Percentiles rank a stretch among this genome's conserved stretches.
These are phyloP conservation scores for Drosophila micromelanica DNA, from an alignment of 1,140 invertebrate genomes.

Conservation along the genomic window DNA sequence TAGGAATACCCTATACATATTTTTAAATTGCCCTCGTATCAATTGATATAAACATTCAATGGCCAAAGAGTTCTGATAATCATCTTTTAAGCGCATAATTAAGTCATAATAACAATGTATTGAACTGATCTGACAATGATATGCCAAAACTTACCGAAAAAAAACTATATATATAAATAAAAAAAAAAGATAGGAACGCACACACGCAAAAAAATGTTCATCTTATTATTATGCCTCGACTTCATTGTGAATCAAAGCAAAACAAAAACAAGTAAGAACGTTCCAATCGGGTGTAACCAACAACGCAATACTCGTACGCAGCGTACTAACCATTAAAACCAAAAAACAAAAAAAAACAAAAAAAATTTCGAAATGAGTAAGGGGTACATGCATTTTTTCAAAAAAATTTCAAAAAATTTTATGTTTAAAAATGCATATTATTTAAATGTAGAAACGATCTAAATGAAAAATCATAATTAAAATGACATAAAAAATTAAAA, in stretches of 20 bases:
- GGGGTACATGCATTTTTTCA: too few relatives aligned
- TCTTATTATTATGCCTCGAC: slow-evolving; percentile 77
- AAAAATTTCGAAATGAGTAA: too few relatives aligned
- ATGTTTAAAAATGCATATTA: too few relatives aligned
- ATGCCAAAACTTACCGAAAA: slow-evolving; percentile 61
- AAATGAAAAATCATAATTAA: too few relatives aligned
- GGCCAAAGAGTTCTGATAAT: slow-evolving; percentile 51
- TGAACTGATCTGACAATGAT: slow-evolving; percentile 55
- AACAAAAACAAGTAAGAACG: not conserved
- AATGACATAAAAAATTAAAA: too few relatives aligned
- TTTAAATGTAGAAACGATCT: too few relatives aligned
- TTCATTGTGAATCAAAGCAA: slow-evolving; percentile 75
- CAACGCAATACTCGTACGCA: too few relatives aligned
- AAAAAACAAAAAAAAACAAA: too few relatives aligned
- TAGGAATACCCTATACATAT: not conserved
- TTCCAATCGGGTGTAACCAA: too few relatives aligned
- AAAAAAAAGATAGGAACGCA: not conserved
- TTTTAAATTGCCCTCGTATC: not conserved
- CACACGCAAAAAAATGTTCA: slow-evolving; percentile 70
- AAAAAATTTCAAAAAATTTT: too few relatives aligned
- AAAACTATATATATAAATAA: slow-evolving; percentile 24
- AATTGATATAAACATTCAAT: not conserved
- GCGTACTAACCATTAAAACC: too few relatives aligned
- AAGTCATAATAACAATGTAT: slow-evolving; percentile 74
- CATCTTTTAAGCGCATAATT: slow-evolving; percentile 76